These are phyloP conservation scores for Albula glossodonta DNA, from an alignment of 2,113 vertebrate genomes.

Conservation along the genomic window DNA sequence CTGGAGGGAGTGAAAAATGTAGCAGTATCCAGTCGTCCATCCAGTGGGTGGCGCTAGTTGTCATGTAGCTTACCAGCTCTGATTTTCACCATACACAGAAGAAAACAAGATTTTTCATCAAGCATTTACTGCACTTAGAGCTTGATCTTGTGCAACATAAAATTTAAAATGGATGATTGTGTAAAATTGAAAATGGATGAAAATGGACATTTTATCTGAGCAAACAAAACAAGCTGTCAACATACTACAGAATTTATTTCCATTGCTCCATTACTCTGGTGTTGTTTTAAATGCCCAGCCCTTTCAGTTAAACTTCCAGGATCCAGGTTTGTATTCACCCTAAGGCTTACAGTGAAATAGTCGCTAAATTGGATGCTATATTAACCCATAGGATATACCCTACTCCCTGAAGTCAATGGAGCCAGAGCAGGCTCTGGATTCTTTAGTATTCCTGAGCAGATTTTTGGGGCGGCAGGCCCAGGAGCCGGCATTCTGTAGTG, in stretches of 20 bases:
- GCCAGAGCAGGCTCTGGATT: too few species aligned
- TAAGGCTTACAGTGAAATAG: not conserved
- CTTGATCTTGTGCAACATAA: not conserved
- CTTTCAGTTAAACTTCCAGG: not conserved
- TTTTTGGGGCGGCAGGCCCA: not conserved
- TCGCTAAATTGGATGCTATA: too few species aligned
- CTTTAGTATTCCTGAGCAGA: not conserved
- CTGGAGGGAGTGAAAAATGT: not conserved
- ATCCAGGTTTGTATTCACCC: not conserved
- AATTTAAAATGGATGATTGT: not conserved
- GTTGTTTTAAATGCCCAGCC: not conserved
- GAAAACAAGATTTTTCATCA: not conserved
- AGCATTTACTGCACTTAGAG: not conserved
- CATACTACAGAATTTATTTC: not conserved
- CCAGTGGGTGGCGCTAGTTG: not conserved
- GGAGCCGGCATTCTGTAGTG: too few species aligned
- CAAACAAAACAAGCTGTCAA: not conserved
- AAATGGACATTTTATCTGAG: not conserved
- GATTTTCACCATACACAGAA: not conserved
- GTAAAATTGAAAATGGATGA: not conserved
- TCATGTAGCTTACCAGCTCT: not conserved
- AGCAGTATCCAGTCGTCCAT: not conserved
- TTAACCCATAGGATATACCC: too few species aligned
- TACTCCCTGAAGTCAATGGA: too few species aligned
- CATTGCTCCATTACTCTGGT: not conserved